Base-by-base conservation (phyloP, 2,113 vertebrate species). In the Colinus virginianus region DNA sequence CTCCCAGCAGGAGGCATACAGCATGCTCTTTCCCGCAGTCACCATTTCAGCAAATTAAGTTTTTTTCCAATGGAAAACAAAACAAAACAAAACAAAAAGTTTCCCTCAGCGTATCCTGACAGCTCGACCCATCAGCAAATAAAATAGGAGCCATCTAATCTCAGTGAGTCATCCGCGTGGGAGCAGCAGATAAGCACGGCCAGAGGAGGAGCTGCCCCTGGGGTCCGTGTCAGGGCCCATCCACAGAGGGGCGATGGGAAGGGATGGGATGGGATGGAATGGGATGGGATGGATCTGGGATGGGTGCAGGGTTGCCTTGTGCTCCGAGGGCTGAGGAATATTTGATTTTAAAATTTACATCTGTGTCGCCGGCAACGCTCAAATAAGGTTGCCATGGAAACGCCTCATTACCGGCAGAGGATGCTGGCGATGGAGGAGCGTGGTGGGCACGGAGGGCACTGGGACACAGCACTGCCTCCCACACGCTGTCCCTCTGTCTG, bases 361-460 rank as follows among this genome's bases (percentile, higher is more conserved):
- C 93, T 88, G 82, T 96, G 93, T 96, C 94, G 88, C 84, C 61
- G 75, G 89, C 74, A 69, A 81, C 23, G 67, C 92, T 94, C 94
- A 97, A 82, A 78, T 70, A 88, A 95, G 64, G 97, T 98, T 98
- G 94, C 96, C 94, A 97, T 97, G 96, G 98, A 96, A 98, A 98
- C 97, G 78, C 38, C 84, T 96, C 93, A 92, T 97, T 96, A 87
- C 87, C 36, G 71, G 68, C 19, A 12, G 72, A 94, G 78, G 96
- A 94, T 93, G 87, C 91, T 94, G 91, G 79, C 30, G 36, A 40
- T 43, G 17, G 36, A 72, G 61, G 46, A 91, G 79, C 79, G 1
- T 0, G 46, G 53, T 20, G 88, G 90, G 23, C 32, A 26, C 13
- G 53, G n/a, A n/a, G 53, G 40, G 77, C 58, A 53, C 51, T 53